Percentiles rank a stretch among this genome's conserved stretches.
Conservation (phyloP, 2,888 invertebrate species). For the Eupithecia centaureata region DNA sequence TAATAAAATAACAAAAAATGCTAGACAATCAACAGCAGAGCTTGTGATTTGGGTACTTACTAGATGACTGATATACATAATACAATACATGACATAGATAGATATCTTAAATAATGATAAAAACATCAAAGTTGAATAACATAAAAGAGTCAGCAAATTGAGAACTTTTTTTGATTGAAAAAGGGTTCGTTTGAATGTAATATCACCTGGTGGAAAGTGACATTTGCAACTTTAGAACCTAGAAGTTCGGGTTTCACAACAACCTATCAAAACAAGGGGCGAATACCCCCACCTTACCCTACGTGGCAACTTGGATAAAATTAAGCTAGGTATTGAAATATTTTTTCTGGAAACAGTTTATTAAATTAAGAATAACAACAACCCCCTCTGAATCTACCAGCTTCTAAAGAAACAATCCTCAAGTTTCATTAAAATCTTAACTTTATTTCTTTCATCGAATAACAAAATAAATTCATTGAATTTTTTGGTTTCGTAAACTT, state of each 20-base stretch:
- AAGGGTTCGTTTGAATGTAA: no score
- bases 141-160: no score
- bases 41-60: no score
- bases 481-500: slow-evolving; percentile 39
- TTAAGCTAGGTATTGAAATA: not conserved
- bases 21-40: no score
- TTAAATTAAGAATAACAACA: slow-evolving; percentile 20
- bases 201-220: no score
- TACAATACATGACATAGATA: no score
- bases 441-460: slow-evolving; percentile 32
- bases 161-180: no score
- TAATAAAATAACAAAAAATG: no score
- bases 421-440: slow-evolving; percentile 27
- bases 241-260: not conserved
- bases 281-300: not conserved
- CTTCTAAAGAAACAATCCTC: slow-evolving; percentile 23
- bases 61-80: no score
- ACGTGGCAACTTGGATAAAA: not conserved
- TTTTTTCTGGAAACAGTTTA: not conserved
- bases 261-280: not conserved
- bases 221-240: not conserved
- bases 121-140: no score
- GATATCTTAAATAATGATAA: no score
- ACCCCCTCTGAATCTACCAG: slow-evolving; percentile 9
- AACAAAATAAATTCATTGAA: slow-evolving; percentile 35